Base-by-base conservation (phyloP, 1,140 invertebrate genomes). In the Aphelinus atriplicis region DNA sequence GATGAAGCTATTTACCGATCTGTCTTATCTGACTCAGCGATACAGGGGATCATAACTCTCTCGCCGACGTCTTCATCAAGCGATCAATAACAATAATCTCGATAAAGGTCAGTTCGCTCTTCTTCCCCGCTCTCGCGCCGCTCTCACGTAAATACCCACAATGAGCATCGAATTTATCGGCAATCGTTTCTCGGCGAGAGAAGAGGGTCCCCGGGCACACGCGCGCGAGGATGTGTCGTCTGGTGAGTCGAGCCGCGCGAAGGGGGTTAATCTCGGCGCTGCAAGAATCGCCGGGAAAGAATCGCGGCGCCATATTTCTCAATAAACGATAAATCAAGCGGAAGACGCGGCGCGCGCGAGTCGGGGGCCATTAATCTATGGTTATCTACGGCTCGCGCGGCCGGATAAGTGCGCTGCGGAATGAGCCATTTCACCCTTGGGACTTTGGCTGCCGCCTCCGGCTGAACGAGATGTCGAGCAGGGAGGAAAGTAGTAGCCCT, bases 401-500 rank as follows among this genome's bases (percentile, higher is more conserved):
- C 2, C 80, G 85, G 85, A 86, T 87, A 86, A 86, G 85, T 86
- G 81, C 84, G 80, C 75, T 77, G 80, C 69, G 55, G 84, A 87
- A 87, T 87, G 85, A 87, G 82, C 85, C 85, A 87, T 87, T 85
- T 86, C 83, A 85, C 85, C 85, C 85, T 80, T 86, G 85, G 84
- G 85, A 87, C 73, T 85, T 86, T 74, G 81, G 79, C 81, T 84
- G 78, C 76, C 82, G 81, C 77, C 66, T 75, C 70, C 26, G 66
- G 48, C 74, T 60, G 73, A 74, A 56, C 68, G 73, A 48, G 66
- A 71, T 7, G 57, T 71, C 58, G 9, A 77, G 80, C 77, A 45
- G 2, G 65, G 46, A 50, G 45, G 69, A 57, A 76, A 80, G 80
- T 78, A 58, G 78, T 81, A 81, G 85, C 85, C 84, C 83, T 81